Base-by-base conservation (phyloP, 2,113 vertebrate species). In the Apistogramma diplotaenia region DNA sequence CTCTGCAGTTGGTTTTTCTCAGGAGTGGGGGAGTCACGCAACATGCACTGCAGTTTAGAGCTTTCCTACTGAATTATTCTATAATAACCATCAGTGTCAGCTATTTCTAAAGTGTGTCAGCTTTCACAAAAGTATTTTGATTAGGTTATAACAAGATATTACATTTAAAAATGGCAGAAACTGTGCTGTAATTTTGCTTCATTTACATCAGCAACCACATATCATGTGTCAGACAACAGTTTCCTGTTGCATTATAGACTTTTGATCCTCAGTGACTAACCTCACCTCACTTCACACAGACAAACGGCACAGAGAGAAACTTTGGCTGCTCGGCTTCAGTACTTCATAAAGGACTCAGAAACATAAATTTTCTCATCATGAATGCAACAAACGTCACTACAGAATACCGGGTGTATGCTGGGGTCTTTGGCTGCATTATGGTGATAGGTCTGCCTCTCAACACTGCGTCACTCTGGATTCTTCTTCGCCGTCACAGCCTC, bases 391-490 rank as follows among this genome's bases (percentile, higher is more conserved):
- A 31, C n/a, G 33, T 6, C 23, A 62, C 15, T 1, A 74, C n/a
- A 10, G 51, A 9, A 19, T 31, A 23, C 23, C 1, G 0, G 7
- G 11, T 61, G 46, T 79, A 70, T 12, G 19, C 70, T 21, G 29
- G 9, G n/a, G 35, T 37, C 33, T 61, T 61, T 61, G 35, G 59
- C 33, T 61, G 8, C 4, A 37, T 61, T 1, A 31, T 88, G 5
- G 8, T 2, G 0, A 4, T 93, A 18, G 93, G 93, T 18, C 61
- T 94, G 8, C 94, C 92, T 11, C 92, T 94, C 46, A 95, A 94
- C 11, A 81, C 54, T 0, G 3, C 76, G 2, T 81, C 93, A 0
- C 86, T 95, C 31, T 93, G 93, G 91, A 86, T 91, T 55, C 62
- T 94, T 7, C 3, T 91, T 1, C 56, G 85, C 8, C 23, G 43